phyloP scores from a whole-genome alignment of 2,113 vertebrate genomes.

The Litocranius walleri region DNA sequence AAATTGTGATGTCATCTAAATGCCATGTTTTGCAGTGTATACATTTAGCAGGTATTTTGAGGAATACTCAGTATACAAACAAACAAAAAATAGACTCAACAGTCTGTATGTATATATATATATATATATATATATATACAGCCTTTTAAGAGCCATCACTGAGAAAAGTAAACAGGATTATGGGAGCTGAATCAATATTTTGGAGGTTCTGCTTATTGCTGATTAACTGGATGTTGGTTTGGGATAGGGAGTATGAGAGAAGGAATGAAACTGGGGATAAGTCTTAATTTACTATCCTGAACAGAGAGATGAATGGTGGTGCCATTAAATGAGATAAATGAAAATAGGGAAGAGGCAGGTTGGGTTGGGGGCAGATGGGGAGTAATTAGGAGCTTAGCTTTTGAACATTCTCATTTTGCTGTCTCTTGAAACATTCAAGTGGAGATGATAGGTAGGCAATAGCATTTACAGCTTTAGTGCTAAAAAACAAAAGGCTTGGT shows the following conservation, averaged over 20 bases:
- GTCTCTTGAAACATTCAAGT: background rate
- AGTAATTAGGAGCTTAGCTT: background rate
- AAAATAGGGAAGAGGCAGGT: background rate
- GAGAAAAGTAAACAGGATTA: background rate
- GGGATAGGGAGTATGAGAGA: background rate
- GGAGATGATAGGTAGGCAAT: background rate
- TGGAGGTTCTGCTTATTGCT: background rate
- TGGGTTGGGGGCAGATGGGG: background rate
- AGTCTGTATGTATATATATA: accelerated
- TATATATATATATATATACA: background rate
- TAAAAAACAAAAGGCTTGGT: background rate
- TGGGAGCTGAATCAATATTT: background rate
- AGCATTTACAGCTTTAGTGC: background rate
- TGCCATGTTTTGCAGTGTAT: background rate
- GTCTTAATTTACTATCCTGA: background rate
- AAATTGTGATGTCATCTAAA: background rate
- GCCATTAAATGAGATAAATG: background rate
- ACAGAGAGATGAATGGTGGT: background rate
- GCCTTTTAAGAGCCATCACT: background rate
- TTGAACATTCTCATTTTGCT: background rate
- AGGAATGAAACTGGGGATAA: background rate
- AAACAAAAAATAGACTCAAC: background rate
- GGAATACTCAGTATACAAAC: background rate
- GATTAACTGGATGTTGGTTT: background rate
- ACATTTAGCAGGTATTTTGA: background rate